Conservation (phyloP, 2,888 invertebrate species). For the Cephus runcator region DNA sequence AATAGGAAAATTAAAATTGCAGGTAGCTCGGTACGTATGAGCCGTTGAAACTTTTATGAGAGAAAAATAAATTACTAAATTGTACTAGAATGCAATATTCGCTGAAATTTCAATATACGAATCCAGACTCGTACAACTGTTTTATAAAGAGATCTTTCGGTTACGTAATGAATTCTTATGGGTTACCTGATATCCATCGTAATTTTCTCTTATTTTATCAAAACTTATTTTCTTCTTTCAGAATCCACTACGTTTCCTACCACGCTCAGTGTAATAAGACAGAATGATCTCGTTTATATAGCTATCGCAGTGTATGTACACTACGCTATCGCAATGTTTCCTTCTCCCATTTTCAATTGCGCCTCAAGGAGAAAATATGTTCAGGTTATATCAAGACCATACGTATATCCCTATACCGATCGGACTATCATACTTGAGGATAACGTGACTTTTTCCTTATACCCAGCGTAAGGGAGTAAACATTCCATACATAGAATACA, state of each 20-base stretch:
- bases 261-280: not conserved
- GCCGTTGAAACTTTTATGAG: no score
- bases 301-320: not conserved
- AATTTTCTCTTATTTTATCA: not conserved
- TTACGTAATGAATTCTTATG: not conserved
- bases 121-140: no score
- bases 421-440: not conserved
- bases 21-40: no score
- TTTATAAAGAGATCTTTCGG: no score
- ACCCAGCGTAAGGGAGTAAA: not conserved
- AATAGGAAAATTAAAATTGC: no score
- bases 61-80: no score
- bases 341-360: not conserved
- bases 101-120: no score
- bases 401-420: not conserved
- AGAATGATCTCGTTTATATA: not conserved
- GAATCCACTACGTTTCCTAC: not conserved
- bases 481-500: not conserved
- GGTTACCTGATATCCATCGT: not conserved
- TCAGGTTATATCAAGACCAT: not conserved
- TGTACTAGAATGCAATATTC: no score
- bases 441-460: not conserved
- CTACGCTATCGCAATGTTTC: not conserved
- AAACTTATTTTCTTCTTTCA: not conserved
- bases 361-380: not conserved